phyloP scores from a whole-genome alignment of 1,140 invertebrate species.

The Caenorhabditis latens region DNA sequence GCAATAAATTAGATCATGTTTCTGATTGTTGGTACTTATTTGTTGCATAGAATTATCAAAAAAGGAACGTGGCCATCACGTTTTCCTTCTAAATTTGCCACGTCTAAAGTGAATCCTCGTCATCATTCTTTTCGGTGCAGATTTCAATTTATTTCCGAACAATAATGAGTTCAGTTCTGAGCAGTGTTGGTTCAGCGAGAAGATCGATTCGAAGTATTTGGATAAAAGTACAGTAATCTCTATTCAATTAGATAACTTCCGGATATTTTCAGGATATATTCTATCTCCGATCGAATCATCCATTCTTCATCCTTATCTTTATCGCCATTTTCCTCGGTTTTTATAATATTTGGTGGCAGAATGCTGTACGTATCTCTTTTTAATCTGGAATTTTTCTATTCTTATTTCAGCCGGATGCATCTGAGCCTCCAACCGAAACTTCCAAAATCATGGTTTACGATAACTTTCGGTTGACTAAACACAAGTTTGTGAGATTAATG shows the following conservation, averaged over 20 bases:
- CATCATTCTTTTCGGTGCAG: neutral
- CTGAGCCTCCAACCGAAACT: neutral
- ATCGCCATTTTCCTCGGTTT: neutral
- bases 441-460: neutral
- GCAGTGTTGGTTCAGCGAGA: neutral
- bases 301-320: constrained; percentile 30
- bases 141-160: neutral
- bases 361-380: neutral
- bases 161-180: neutral
- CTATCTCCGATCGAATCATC: constrained; percentile 35
- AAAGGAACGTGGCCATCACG: no score
- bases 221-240: neutral
- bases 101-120: neutral
- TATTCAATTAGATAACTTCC: no score
- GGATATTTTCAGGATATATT: constrained; percentile 1
- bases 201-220: constrained; percentile 45
- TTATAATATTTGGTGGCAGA: constrained; percentile 39
- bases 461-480: neutral
- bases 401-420: neutral
- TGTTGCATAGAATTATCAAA: no score
- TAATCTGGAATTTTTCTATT: neutral
- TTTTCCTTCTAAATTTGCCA: neutral
- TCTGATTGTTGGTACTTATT: no score
- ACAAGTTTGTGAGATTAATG: constrained; percentile 33
- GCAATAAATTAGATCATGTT: no score